These are phyloP conservation scores for Gopherus flavomarginatus DNA, from an alignment of 2,113 vertebrate species.

Conservation along the genomic window DNA sequence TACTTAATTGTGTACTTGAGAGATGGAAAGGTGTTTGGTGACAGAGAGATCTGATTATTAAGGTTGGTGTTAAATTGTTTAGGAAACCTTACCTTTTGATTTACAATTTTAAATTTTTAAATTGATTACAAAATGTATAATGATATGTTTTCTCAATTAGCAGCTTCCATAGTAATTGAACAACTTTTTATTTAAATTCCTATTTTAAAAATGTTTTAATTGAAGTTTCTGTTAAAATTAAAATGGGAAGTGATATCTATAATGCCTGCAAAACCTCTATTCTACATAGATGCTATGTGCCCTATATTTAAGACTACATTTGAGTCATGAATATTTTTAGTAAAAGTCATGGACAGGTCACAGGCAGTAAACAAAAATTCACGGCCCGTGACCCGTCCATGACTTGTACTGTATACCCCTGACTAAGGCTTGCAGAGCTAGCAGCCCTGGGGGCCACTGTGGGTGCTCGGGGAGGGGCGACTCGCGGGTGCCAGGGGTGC, in stretches of 20 bases:
- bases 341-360: too few relatives aligned
- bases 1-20: neutral
- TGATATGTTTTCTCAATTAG: neutral
- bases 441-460: too few relatives aligned
- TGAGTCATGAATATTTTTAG: too few relatives aligned
- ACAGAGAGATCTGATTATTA: neutral
- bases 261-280: neutral
- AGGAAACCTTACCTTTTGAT: neutral
- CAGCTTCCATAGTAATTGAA: neutral
- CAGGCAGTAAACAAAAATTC: too few relatives aligned
- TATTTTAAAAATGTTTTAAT: neutral
- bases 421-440: too few relatives aligned
- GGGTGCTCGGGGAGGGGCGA: too few relatives aligned
- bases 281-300: neutral
- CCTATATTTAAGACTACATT: neutral
- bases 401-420: too few relatives aligned
- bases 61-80: neutral
- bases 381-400: too few relatives aligned
- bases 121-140: neutral
- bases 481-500: too few relatives aligned
- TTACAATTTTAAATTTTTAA: neutral
- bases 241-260: neutral
- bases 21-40: neutral
- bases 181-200: neutral
- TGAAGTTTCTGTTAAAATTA: neutral